These are phyloP conservation scores for Hirtodrosophila cameraria DNA, from an alignment of 2,888 invertebrate genomes.

Conservation along the genomic window DNA sequence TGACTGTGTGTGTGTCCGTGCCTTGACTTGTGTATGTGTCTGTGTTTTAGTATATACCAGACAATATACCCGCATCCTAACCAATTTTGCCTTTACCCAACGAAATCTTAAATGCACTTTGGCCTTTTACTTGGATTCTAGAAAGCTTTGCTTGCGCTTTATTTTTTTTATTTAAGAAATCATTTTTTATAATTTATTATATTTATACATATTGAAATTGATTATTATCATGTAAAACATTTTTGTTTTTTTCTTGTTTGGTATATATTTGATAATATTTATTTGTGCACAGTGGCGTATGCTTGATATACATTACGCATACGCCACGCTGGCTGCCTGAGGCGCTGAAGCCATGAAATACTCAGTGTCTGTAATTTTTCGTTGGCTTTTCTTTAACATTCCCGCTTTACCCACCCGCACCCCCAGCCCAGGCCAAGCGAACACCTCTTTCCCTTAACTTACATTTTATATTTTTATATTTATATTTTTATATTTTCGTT, in stretches of 20 bases:
- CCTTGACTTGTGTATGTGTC: conserved; percentile 12
- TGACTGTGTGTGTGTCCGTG: background rate
- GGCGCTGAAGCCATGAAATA: too few relatives aligned
- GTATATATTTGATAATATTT: too few relatives aligned
- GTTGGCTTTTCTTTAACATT: too few relatives aligned
- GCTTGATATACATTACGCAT: conserved; percentile 61
- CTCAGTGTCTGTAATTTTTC: too few relatives aligned
- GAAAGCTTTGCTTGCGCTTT: too few relatives aligned
- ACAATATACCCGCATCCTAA: background rate
- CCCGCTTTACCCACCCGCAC: background rate
- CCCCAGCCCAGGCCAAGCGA: background rate
- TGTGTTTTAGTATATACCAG: conserved; percentile 11
- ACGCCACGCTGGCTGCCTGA: conserved; percentile 42
- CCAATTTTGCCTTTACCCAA: background rate
- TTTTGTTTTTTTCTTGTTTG: background rate
- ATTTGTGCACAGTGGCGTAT: conserved; percentile 52
- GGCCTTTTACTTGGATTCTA: too few relatives aligned
- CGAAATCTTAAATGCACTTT: background rate
- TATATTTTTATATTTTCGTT: conserved; percentile 6
- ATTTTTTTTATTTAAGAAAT: too few relatives aligned
- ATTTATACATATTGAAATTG: too few relatives aligned
- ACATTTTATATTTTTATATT: background rate
- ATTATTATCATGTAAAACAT: too few relatives aligned
- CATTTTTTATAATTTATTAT: too few relatives aligned
- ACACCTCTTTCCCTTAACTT: background rate